A percentile compares a stretch with the other conserved stretches of the same genome.
Evolutionary conservation across 1,140 invertebrate genomes (phyloP).

Genomic region (Campoletis sonorensis): DNA sequence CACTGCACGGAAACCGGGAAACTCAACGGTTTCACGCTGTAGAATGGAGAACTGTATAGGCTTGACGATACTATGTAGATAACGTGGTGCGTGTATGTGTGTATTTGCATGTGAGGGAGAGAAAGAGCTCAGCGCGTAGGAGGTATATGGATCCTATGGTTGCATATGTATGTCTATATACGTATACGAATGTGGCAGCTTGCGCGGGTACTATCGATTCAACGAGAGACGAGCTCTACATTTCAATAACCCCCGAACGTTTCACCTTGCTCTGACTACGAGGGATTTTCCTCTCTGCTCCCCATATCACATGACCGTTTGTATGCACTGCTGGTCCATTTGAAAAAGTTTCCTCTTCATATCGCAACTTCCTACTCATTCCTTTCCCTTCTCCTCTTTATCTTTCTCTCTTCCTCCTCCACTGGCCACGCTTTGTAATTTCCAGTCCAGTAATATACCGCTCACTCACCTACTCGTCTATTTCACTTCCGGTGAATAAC

Average conservation of each 20-base stretch:
- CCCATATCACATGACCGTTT: neutral
- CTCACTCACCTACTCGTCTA: neutral
- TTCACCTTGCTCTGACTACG: slow-evolving; percentile 27
- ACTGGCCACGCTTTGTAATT: slow-evolving; percentile 21
- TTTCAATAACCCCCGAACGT: slow-evolving; percentile 62
- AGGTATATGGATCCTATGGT: slow-evolving; percentile 28
- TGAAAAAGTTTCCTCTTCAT: slow-evolving; percentile 41
- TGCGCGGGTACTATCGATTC: slow-evolving; percentile 60
- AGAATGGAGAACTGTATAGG: slow-evolving; percentile 38
- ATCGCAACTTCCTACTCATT: neutral
- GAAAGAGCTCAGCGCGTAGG: slow-evolving; percentile 22
- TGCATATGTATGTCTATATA: slow-evolving; percentile 49
- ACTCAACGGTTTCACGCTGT: slow-evolving; percentile 49
- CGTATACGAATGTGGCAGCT: no score
- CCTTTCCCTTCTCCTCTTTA: neutral
- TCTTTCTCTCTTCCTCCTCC: neutral
- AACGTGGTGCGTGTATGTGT: neutral
- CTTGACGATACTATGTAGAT: slow-evolving; percentile 6
- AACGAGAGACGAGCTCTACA: slow-evolving; percentile 58
- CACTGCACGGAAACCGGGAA: slow-evolving; percentile 58
- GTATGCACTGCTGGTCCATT: slow-evolving; percentile 27
- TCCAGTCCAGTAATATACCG: slow-evolving; percentile 13
- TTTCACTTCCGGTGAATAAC: neutral
- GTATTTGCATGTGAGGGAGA: slow-evolving; percentile 21
- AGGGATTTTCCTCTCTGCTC: slow-evolving; percentile 24